Percentiles rank a stretch among this genome's conserved stretches.
These are phyloP conservation scores for Thysanoteuthis rhombus DNA, from an alignment of 2,888 invertebrate species.

Conservation along the genomic window DNA sequence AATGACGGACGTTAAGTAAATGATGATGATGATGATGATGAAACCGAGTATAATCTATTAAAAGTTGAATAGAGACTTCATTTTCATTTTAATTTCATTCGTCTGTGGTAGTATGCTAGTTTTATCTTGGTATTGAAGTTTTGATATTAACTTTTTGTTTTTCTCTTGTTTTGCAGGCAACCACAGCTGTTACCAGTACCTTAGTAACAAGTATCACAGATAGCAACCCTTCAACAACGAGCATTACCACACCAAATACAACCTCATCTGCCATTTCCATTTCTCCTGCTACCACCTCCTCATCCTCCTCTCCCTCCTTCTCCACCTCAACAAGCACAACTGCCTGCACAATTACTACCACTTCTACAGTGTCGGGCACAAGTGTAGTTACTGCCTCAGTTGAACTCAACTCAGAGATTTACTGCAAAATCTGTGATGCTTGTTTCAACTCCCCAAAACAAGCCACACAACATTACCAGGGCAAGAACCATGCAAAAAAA, in stretches of 20 bases:
- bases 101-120: too few species aligned
- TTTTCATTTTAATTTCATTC: too few species aligned
- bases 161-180: not conserved
- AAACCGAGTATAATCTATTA: too few species aligned
- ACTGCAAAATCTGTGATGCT: conserved; percentile 73
- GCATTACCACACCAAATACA: not conserved
- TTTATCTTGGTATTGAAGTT: too few species aligned
- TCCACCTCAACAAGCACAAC: not conserved
- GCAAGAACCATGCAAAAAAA: conserved; percentile 70
- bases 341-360: not conserved
- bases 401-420: conserved; percentile 40
- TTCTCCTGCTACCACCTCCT: not conserved
- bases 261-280: not conserved
- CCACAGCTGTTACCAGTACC: not conserved
- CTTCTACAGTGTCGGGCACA: not conserved
- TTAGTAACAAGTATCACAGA: not conserved
- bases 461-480: conserved; percentile 74
- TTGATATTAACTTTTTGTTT: not conserved
- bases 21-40: too few species aligned
- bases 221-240: not conserved
- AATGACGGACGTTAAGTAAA: too few species aligned
- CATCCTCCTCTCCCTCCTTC: not conserved
- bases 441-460: conserved; percentile 73
- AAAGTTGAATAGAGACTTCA: too few species aligned
- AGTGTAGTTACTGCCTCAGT: not conserved